Conservation (phyloP, 1,140 invertebrate genomes). For the Macrobrachium nipponense region DNA sequence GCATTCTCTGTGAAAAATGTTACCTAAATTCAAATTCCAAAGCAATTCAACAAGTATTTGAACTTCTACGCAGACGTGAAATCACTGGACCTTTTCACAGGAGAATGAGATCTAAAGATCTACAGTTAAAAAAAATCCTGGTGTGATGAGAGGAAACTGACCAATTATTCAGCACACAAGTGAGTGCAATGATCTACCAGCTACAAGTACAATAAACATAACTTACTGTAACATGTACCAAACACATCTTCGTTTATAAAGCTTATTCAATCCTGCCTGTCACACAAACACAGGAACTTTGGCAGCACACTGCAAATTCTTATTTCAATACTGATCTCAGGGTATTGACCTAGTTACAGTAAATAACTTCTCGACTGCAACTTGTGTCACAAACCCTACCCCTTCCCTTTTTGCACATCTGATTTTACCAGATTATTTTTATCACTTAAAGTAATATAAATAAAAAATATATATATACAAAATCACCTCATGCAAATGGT, state of each 20-base stretch:
- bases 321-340: constrained; percentile 5
- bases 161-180: too few relatives aligned
- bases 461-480: constrained; percentile 29
- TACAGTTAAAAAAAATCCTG: constrained; percentile 3
- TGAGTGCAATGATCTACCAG: constrained; percentile 24
- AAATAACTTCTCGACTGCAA: constrained; percentile 23
- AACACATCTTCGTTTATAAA: constrained; percentile 51
- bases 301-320: constrained; percentile 50
- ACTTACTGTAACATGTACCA: constrained; percentile 50
- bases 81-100: not conserved
- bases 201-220: constrained; percentile 45
- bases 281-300: constrained; percentile 56
- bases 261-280: constrained; percentile 46
- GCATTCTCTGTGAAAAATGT: not conserved
- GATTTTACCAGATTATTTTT: not conserved
- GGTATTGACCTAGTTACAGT: constrained; percentile 21
- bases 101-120: constrained; percentile 9
- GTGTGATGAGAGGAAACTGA: constrained; percentile 8
- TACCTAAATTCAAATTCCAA: not conserved
- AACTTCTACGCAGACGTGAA: not conserved
- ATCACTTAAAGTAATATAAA: constrained; percentile 42
- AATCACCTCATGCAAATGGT: not conserved
- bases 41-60: not conserved
- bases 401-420: too few relatives aligned
- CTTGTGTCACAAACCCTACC: too few relatives aligned